phyloP scores from a whole-genome alignment of 35 echinoderm and acorn worm genomes.

The Hemicentrotus pulcherrimus region DNA sequence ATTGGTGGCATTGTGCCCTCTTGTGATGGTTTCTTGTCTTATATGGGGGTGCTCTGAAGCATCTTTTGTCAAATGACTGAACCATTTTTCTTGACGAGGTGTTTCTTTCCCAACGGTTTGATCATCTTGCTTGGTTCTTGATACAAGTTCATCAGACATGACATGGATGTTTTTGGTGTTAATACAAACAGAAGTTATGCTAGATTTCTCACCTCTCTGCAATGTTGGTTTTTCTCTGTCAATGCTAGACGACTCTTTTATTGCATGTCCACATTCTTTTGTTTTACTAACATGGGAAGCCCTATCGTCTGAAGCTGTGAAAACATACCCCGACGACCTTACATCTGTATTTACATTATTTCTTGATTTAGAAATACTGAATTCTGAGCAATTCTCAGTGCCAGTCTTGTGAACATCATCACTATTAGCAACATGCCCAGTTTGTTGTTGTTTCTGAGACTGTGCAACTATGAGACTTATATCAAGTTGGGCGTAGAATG shows the following conservation, averaged over 20 bases:
- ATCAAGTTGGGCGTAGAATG: slow-evolving; percentile 54
- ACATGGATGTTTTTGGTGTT: neutral
- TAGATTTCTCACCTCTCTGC: neutral
- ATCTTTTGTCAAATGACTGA: neutral
- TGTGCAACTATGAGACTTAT: slow-evolving; percentile 41
- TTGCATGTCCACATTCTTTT: neutral
- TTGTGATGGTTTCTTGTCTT: neutral
- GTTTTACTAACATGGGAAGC: neutral
- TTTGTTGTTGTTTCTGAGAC: slow-evolving; percentile 32
- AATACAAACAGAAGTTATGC: neutral
- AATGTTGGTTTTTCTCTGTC: neutral
- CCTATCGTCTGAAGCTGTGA: neutral
- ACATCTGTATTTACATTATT: too few relatives aligned
- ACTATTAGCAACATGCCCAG: neutral
- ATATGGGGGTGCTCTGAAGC: neutral
- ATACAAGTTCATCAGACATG: neutral
- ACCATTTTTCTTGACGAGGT: neutral
- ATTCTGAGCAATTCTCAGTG: neutral
- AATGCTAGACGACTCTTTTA: neutral
- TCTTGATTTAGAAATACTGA: neutral
- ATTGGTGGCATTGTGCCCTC: neutral
- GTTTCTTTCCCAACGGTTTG: slow-evolving; percentile 5
- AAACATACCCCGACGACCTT: too few relatives aligned
- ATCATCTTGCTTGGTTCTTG: neutral
- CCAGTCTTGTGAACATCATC: neutral